Evolutionary conservation across 2,113 vertebrate species (phyloP).

Genomic region (Sander vitreus): DNA sequence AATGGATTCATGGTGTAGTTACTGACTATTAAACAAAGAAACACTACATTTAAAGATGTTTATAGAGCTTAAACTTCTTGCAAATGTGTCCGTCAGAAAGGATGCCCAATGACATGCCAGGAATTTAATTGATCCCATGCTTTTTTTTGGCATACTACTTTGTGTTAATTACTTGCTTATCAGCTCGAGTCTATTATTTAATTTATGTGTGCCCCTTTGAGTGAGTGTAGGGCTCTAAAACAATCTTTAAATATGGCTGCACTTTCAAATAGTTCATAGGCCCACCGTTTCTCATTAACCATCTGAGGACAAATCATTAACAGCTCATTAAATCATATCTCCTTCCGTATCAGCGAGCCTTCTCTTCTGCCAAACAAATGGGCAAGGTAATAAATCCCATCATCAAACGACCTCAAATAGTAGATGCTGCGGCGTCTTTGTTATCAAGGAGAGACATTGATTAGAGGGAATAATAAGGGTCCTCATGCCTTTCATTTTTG

Average conservation of each 20-base stretch:
- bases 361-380: conserved; percentile 63
- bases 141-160: conserved; percentile 43
- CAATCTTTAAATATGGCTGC: conserved; percentile 71
- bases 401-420: conserved; percentile 71
- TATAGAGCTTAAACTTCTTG: conserved; percentile 6
- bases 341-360: conserved; percentile 65
- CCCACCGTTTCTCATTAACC: conserved; percentile 75
- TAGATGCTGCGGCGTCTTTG: conserved; percentile 47
- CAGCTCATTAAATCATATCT: conserved; percentile 83
- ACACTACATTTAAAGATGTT: conserved; percentile 23
- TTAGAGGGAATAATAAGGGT: conserved; percentile 52
- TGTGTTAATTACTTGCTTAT: conserved; percentile 73
- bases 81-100: conserved; percentile 18
- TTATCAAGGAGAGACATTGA: conserved; percentile 59
- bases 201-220: conserved; percentile 71
- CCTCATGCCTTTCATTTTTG: conserved; percentile 26
- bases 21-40: conserved; percentile 16
- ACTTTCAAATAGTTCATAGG: conserved; percentile 74
- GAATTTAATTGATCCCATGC: conserved; percentile 23
- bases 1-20: conserved; percentile 24
- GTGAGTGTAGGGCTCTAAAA: conserved; percentile 63
- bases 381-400: conserved; percentile 81
- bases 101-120: conserved; percentile 11
- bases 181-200: conserved; percentile 74
- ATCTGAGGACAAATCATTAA: conserved; percentile 79